Percentiles rank a stretch among this genome's conserved stretches.
Evolutionary conservation across 2,113 vertebrate genomes (phyloP).

Genomic region (Colinus virginianus): DNA sequence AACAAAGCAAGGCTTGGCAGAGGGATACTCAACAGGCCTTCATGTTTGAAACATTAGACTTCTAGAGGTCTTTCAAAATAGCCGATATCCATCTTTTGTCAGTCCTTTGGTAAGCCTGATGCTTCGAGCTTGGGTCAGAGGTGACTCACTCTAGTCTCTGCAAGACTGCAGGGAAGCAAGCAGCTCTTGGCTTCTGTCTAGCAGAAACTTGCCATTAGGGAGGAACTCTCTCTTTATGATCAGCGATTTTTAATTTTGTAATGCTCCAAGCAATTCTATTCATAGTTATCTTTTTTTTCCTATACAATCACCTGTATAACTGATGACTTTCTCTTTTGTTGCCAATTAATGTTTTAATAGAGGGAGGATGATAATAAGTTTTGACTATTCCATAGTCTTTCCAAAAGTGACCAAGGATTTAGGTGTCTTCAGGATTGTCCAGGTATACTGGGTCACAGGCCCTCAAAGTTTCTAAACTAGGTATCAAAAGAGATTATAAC

Average conservation of each 20-base stretch:
- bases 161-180: background rate
- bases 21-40: background rate
- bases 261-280: background rate
- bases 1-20: background rate
- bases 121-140: background rate
- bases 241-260: background rate
- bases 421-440: background rate
- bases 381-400: background rate
- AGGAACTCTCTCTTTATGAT: background rate
- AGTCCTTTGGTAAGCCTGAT: background rate
- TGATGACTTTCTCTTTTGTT: background rate
- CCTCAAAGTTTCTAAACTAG: background rate
- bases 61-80: background rate
- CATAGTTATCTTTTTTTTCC: background rate
- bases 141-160: background rate
- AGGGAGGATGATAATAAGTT: background rate
- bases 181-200: background rate
- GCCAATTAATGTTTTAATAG: background rate
- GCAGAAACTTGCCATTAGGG: background rate
- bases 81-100: background rate
- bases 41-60: background rate
- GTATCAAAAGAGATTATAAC: background rate
- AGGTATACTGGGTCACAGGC: background rate
- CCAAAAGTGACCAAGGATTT: fast-evolving
- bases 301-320: background rate